Base-by-base conservation (phyloP, 1,140 invertebrate genomes). In the Lerema accius region DNA sequence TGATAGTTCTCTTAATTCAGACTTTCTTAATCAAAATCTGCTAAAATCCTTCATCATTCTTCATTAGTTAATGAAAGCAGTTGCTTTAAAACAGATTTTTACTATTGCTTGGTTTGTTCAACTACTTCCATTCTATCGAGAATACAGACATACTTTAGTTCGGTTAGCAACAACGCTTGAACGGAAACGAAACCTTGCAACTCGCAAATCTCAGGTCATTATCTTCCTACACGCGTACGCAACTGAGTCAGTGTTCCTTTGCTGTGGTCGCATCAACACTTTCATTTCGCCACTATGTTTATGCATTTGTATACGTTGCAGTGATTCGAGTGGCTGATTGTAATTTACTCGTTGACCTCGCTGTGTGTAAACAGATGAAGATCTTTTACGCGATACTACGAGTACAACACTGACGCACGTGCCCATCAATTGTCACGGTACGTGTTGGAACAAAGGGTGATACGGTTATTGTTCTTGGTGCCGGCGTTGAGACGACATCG, bases 391-490 rank as follows among this genome's bases (percentile, higher is more conserved):
- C 40, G 53, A 65, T 63, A 43, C 43, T 56, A 55, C 49, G 56
- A 28, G 42, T 50, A 61, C 46, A 63, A 69, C 67, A 73, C 60
- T 78, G 67, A 77, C 71, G 71, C 73, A 80, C 73, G 72, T 81
- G 74, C 46, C 71, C 51, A 71, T 14, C 69, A 67, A 73, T 78
- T 71, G 73, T 48, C 71, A 75, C 71, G 70, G 42, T 78, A 72
- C 84, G 76, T 82, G 78, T 51, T 68, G 46, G 50, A 74, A 80
- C 77, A 82, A 84, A 76, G 67, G 70, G 70, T 72, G 28, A 43
- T 69, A 59, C 32, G 70, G 65, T 73, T 76, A 86, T 88, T 86
- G 79, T 88, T 79, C 76, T 83, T 74, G 28, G 28, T 32, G 63
- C 66, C 63, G 63, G 63, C 67, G 58, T 65, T 58, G 59, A 39